Evolutionary conservation across 2,888 invertebrate genomes (phyloP).

Genomic region (Drosophila diplacantha): DNA sequence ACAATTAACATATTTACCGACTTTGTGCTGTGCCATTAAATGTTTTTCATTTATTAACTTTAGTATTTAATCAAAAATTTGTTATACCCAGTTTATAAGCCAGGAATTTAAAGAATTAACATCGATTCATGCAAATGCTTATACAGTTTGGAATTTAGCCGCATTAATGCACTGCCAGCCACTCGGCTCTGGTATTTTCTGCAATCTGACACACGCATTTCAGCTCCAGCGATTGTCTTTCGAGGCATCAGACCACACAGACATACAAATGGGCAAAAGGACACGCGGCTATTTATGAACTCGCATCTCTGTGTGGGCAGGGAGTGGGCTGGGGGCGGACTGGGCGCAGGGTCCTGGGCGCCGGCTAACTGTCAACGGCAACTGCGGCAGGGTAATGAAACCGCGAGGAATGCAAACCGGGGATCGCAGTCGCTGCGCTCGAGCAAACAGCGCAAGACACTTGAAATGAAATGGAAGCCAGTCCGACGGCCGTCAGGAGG

Average conservation of each 20-base stretch:
- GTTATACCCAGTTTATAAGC: background rate
- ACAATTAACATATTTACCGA: background rate
- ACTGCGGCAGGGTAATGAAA: constrained; percentile 27
- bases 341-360: background rate
- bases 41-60: background rate
- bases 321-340: background rate
- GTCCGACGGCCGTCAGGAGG: constrained; percentile 21
- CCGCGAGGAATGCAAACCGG: constrained; percentile 38
- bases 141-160: constrained; percentile 12
- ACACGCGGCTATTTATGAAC: constrained; percentile 34
- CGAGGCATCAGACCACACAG: constrained; percentile 1
- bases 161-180: constrained; percentile 34
- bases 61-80: background rate
- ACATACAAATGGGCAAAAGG: constrained; percentile 21
- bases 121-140: background rate
- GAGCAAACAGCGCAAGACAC: constrained; percentile 33
- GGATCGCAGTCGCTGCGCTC: constrained; percentile 11
- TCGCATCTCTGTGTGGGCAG: constrained; percentile 12
- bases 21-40: too few species aligned
- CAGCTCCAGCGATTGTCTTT: constrained; percentile 40
- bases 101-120: background rate
- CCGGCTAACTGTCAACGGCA: constrained; percentile 36
- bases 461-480: constrained; percentile 31
- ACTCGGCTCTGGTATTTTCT: constrained; percentile 19
- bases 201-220: constrained; percentile 39